Conservation (phyloP, 2,113 vertebrate species). For the Ailurus styani region DNA sequence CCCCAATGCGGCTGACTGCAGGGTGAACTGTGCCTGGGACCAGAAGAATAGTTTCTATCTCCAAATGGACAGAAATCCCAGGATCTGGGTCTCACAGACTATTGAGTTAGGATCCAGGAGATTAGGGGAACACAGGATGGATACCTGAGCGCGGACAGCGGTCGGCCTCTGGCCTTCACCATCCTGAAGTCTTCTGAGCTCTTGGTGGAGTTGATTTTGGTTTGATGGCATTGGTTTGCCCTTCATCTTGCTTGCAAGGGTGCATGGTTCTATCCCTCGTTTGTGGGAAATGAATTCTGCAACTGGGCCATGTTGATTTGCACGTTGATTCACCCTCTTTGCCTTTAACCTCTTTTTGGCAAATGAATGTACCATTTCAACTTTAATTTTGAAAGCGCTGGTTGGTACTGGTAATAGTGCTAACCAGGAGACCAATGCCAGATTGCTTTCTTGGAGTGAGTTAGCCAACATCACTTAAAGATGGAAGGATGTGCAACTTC, state of each 20-base stretch:
- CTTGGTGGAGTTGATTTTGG: background rate
- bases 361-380: slow-evolving; percentile 68
- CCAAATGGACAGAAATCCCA: background rate
- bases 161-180: background rate
- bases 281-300: slow-evolving; percentile 42
- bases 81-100: background rate
- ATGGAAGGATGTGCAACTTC: slow-evolving; percentile 39
- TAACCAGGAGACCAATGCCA: background rate
- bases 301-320: slow-evolving; percentile 55
- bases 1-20: background rate
- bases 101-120: background rate
- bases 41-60: background rate
- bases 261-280: slow-evolving; percentile 19
- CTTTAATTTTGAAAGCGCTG: slow-evolving; percentile 42
- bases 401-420: background rate
- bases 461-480: slow-evolving; percentile 2
- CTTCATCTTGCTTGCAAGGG: slow-evolving; percentile 40
- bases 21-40: background rate
- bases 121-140: background rate
- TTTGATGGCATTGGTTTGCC: slow-evolving; percentile 6
- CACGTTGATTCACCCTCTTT: slow-evolving; percentile 69
- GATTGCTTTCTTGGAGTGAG: slow-evolving; percentile 33
- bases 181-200: background rate
- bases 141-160: background rate
- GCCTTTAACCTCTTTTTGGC: slow-evolving; percentile 63